These are phyloP conservation scores for Clinocottus analis DNA, from an alignment of 2,113 vertebrate genomes.

Conservation along the genomic window DNA sequence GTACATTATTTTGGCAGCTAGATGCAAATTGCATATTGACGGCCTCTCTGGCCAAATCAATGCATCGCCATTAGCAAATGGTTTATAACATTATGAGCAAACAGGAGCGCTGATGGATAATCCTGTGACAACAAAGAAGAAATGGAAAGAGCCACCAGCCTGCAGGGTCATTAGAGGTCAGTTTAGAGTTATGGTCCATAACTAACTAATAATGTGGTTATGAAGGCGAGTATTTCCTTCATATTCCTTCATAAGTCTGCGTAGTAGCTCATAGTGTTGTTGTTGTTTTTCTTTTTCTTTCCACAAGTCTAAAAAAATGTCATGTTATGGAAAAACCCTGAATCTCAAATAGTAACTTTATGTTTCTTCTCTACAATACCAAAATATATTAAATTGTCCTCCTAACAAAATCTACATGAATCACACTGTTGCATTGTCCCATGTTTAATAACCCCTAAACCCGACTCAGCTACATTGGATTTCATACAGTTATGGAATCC, in stretches of 20 bases:
- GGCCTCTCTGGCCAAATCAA: neutral
- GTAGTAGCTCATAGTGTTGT: neutral
- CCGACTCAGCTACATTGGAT: too few species aligned
- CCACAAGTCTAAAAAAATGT: too few species aligned
- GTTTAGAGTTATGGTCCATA: neutral
- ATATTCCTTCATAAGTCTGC: neutral
- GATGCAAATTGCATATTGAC: constrained; percentile 1
- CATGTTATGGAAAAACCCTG: too few species aligned
- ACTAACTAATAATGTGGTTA: neutral
- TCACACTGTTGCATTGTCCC: too few species aligned
- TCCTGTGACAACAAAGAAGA: neutral
- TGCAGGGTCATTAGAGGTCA: neutral
- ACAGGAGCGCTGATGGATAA: neutral
- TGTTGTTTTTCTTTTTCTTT: neutral
- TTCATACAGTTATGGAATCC: too few species aligned
- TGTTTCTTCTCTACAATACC: too few species aligned
- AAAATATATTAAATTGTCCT: too few species aligned
- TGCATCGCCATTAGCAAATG: neutral
- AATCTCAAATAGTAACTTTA: too few species aligned
- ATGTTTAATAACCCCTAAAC: too few species aligned
- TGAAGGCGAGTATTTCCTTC: neutral
- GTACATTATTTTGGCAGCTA: neutral
- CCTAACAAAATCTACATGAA: too few species aligned
- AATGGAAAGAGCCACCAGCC: neutral
- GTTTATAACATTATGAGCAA: neutral